A percentile compares a stretch with the other conserved stretches of the same genome.
Conservation (phyloP, 2,797 vertebrate genomes). For the Orestias chungarensis region DNA sequence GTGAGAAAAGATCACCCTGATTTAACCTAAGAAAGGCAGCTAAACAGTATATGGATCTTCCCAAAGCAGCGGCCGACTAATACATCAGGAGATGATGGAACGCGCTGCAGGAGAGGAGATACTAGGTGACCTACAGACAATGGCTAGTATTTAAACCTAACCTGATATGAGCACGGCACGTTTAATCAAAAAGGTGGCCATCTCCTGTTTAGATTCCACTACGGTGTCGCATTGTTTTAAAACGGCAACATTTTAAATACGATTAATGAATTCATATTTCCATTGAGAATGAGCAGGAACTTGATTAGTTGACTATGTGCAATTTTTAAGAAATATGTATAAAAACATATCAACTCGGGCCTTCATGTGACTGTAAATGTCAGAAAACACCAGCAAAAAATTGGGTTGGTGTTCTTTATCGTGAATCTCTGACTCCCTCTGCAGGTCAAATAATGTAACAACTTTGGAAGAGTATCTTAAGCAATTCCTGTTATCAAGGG, state of each 20-base stretch:
- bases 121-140: constrained; percentile 20
- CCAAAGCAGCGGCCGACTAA: constrained; percentile 54
- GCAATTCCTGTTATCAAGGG: too few relatives aligned
- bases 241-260: background rate
- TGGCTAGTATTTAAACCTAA: constrained; percentile 36
- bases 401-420: accelerated
- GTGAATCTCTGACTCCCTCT: constrained; percentile 67
- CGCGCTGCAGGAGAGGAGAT: constrained; percentile 24
- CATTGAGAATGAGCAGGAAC: constrained; percentile 8
- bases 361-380: constrained; percentile 46
- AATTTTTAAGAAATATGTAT: constrained; percentile 66
- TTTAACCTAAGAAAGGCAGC: constrained; percentile 78
- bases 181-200: background rate
- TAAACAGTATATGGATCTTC: constrained; percentile 79
- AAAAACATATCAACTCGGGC: constrained; percentile 52
- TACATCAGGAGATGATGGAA: constrained; percentile 60
- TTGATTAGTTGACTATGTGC: constrained; percentile 44
- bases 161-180: background rate
- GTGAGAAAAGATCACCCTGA: constrained; percentile 76
- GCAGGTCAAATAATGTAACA: constrained; percentile 31
- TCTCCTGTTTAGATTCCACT: background rate
- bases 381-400: constrained; percentile 7
- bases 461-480: background rate
- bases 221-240: background rate
- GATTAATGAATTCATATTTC: background rate